Evolutionary conservation across 2,888 invertebrate species (phyloP), one percentile per base, ranked within the genome.

Genomic region (Byasa hedistus): DNA sequence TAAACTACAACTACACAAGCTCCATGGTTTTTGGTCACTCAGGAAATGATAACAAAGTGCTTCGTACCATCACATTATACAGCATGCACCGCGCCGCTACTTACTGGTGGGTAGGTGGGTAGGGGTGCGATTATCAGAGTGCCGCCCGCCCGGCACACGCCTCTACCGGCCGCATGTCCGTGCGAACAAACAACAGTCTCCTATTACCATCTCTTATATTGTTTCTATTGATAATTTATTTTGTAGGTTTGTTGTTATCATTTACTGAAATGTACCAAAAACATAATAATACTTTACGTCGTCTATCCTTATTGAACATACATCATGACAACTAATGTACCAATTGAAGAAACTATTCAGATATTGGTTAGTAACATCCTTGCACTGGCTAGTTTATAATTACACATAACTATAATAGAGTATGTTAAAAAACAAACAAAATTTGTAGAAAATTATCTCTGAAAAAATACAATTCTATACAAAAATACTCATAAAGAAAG

Each of bases 21-120:
- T 70, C 69, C 61, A 69, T 70, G 71, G 65, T 72, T 65, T 69
- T 78, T 75, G 82, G 79, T 79, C 80, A 81, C 74, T 83, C 85
- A 85, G 85, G 71, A 85, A 87, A 87, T 87, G 85, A 87, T 88
- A 87, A 87, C 85, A 84, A 80, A 79, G 82, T 80, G 79, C 75
- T 69, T 69, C 64, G 69, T 67, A 67, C 68, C 71, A 67, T 67
- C 66, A 69, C 39, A 39, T 15, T 39, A 39, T 15, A 39, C 69
- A 70, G 72, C 77, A 78, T 78, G 79, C 76, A 72, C 81, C 82
- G 74, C 77, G 76, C 83, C 80, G 79, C 79, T 88, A 90, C 89
- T 89, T 87, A 91, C 90, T 79, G 80, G 82, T 80, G 48, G 15
- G 39, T 39, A 3, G 39, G 39, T 3, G 10, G 5, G 48, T 48